Percentiles rank a stretch among this genome's conserved stretches.
phyloP scores from a whole-genome alignment of 2,888 invertebrate genomes.

The Geophilus truncorum region DNA sequence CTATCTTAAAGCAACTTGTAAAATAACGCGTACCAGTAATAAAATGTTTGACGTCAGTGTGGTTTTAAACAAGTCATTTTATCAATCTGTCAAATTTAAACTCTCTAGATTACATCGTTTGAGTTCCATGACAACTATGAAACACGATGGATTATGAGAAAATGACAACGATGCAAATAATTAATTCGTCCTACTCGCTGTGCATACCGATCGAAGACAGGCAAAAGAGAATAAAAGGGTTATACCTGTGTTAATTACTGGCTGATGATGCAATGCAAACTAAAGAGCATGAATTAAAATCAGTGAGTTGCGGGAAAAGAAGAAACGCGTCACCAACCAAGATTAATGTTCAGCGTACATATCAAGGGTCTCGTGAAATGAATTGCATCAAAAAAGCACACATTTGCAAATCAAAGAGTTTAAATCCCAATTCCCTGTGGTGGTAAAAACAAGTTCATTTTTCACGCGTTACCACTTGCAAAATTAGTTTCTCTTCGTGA shows the following conservation, averaged over 20 bases:
- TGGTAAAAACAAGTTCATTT: conserved; percentile 4
- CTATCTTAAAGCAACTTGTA: too few species aligned
- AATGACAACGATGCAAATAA: not conserved
- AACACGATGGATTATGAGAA: not conserved
- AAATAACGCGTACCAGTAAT: too few species aligned
- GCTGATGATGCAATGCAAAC: not conserved
- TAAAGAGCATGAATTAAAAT: conserved; percentile 1
- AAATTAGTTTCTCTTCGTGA: not conserved
- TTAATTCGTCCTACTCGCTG: not conserved
- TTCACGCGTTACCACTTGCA: not conserved
- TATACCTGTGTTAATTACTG: not conserved
- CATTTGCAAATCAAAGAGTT: conserved; percentile 15
- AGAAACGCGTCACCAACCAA: not conserved
- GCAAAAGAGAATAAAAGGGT: not conserved
- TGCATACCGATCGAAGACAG: not conserved
- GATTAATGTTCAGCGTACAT: not conserved
- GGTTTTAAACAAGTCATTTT: not conserved
- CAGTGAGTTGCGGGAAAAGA: not conserved
- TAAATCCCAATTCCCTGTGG: not conserved
- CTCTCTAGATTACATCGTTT: not conserved
- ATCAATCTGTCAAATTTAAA: not conserved
- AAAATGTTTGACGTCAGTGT: too few species aligned
- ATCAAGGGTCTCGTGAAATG: not conserved
- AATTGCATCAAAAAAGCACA: conserved; percentile 9
- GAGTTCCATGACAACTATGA: not conserved